Evolutionary conservation across 1,140 invertebrate genomes (phyloP).

Genomic region (Drosophila melanogaster): DNA sequence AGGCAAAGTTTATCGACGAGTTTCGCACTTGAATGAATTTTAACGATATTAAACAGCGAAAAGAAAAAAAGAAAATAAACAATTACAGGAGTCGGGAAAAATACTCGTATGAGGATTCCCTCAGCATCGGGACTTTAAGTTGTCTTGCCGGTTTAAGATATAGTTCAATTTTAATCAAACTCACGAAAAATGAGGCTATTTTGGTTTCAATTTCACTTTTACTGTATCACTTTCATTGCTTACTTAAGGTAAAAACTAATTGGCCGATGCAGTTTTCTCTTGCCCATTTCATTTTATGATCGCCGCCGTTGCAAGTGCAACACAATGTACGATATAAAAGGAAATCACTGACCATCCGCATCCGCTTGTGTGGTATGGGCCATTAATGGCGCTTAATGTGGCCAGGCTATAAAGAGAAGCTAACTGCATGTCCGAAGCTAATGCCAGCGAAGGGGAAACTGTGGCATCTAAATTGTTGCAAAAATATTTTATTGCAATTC

Average conservation of each 20-base stretch:
- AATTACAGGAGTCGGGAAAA: constrained; percentile 16
- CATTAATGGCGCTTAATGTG: constrained; percentile 74
- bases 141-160: background rate
- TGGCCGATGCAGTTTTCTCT: constrained; percentile 30
- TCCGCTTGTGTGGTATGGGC: constrained; percentile 26
- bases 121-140: constrained; percentile 2
- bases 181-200: too few species aligned
- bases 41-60: constrained; percentile 62
- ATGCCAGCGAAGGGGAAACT: constrained; percentile 38
- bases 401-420: constrained; percentile 55
- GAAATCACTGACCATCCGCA: constrained; percentile 59
- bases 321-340: constrained; percentile 42
- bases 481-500: constrained; percentile 76
- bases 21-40: constrained; percentile 74
- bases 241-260: constrained; percentile 58
- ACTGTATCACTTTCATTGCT: background rate
- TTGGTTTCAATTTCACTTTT: background rate
- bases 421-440: constrained; percentile 64
- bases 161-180: too few species aligned
- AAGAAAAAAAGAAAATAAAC: constrained; percentile 37
- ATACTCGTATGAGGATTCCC: constrained; percentile 3
- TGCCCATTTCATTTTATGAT: constrained; percentile 38
- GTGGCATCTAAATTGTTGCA: constrained; percentile 77
- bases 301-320: constrained; percentile 19
- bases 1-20: constrained; percentile 66